Evolutionary conservation across 2,888 invertebrate genomes (phyloP).

Genomic region (Pollenia labialis): DNA sequence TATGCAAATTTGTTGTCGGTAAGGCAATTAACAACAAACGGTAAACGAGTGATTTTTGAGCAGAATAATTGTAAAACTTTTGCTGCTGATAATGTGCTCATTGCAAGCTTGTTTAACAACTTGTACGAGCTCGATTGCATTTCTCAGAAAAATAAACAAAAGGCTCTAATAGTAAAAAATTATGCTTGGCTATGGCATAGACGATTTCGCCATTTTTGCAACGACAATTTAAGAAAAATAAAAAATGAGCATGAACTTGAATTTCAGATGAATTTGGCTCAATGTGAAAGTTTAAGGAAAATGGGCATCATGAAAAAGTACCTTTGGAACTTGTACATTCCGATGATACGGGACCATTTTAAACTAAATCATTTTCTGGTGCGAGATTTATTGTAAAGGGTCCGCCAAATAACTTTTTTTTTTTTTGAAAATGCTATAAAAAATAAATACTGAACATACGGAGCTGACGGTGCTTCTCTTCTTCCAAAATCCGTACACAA

Average conservation of each 20-base stretch:
- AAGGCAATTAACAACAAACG: too few species aligned
- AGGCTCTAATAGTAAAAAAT: conserved; percentile 39
- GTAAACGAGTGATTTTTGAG: too few species aligned
- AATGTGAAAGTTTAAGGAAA: conserved; percentile 71
- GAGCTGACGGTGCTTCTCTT: too few species aligned
- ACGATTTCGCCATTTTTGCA: conserved; percentile 73
- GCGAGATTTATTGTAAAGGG: too few species aligned
- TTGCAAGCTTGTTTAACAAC: conserved; percentile 44
- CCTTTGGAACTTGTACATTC: conserved; percentile 79
- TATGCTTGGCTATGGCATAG: conserved; percentile 71
- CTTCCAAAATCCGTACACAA: too few species aligned
- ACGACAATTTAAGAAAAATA: conserved; percentile 62
- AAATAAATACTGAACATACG: too few species aligned
- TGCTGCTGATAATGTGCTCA: neutral
- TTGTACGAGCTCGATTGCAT: conserved; percentile 52
- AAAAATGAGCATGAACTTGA: conserved; percentile 49
- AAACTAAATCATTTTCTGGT: conserved; percentile 77
- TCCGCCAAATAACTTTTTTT: too few species aligned
- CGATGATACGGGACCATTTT: conserved; percentile 81
- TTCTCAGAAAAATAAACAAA: neutral
- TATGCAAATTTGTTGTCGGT: conserved; percentile 61
- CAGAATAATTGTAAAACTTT: conserved; percentile 41
- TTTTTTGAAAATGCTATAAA: too few species aligned
- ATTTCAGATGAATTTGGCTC: conserved; percentile 30
- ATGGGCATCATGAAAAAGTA: conserved; percentile 70